Evolutionary conservation across 2,797 vertebrate species (phyloP), one percentile per base, ranked within the genome.

Genomic region (Megalops cyprinoides): DNA sequence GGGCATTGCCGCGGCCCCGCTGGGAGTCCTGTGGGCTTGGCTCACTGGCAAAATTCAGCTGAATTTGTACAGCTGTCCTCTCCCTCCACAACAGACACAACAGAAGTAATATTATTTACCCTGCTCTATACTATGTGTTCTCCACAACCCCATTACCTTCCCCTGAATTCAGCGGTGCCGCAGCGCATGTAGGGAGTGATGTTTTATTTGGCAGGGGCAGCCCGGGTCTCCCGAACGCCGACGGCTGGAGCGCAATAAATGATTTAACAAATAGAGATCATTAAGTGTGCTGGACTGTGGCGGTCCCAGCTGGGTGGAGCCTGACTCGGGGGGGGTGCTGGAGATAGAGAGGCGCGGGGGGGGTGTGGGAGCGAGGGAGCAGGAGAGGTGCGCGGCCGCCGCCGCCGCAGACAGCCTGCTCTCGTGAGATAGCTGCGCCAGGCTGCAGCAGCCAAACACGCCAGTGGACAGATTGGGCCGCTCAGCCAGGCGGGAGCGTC

Each of bases 341-440:
- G n/a, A n/a, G n/a, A n/a, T n/a, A n/a, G n/a, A n/a, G n/a, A n/a
- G n/a, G n/a, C n/a, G n/a, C n/a, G n/a, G 18, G 2, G 8, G 39
- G 3, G 7, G 23, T 34, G 18, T n/a, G 14, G 3, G 18, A 15
- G n/a, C n/a, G 28, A 28, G 9, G 2, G 28, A 34, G 3, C 28
- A 31, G 25, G n/a, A 55, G 18, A 5, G 51, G 18, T n/a, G 28
- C 53, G 44, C 46, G 46, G 69, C 53, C 58, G 67, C 78, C 74
- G 67, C 78, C 74, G 78, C 76, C 65, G 28, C 51, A 73, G 53
- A 55, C 48, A 77, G 23, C 37, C 76, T 74, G 31, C 56, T 74
- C 71, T 18, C 37, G 37, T 67, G n/a, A 48, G 77, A 46, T 51
- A 53, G 69, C 69, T 14, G 77, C 34, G 18, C 31, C 44, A 56